Conservation (phyloP, 1,140 invertebrate species). For the Patella vulgata region DNA sequence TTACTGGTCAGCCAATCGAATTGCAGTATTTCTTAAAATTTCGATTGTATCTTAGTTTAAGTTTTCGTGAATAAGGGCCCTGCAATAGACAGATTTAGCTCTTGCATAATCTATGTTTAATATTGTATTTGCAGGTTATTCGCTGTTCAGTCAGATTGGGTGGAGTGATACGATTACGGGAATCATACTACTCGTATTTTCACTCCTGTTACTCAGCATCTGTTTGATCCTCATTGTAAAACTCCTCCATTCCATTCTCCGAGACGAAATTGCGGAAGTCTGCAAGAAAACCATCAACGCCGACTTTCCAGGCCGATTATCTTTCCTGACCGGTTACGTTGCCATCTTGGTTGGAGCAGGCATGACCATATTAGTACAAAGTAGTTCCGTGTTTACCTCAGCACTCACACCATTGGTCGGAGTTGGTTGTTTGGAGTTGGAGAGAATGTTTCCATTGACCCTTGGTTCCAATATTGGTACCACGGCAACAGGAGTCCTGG, state of each 20-base stretch:
- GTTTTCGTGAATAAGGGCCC: too few species aligned
- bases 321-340: constrained; percentile 70
- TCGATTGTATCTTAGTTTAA: too few species aligned
- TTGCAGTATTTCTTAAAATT: too few species aligned
- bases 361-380: constrained; percentile 74
- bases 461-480: constrained; percentile 75
- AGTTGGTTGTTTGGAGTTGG: constrained; percentile 71
- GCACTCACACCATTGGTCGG: constrained; percentile 75
- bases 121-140: constrained; percentile 38
- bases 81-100: too few species aligned
- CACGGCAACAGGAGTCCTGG: constrained; percentile 72
- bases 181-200: constrained; percentile 67
- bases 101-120: too few species aligned
- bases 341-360: constrained; percentile 72
- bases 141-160: constrained; percentile 44
- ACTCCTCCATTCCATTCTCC: constrained; percentile 68
- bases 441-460: constrained; percentile 73
- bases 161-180: constrained; percentile 68
- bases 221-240: constrained; percentile 74
- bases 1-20: too few species aligned
- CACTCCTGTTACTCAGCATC: constrained; percentile 69
- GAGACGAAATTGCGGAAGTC: constrained; percentile 67
- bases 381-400: constrained; percentile 75
- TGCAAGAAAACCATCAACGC: constrained; percentile 71
- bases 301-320: constrained; percentile 68